Base-by-base conservation (phyloP, 2,888 invertebrate genomes). In the Hypomecis punctinalis region DNA sequence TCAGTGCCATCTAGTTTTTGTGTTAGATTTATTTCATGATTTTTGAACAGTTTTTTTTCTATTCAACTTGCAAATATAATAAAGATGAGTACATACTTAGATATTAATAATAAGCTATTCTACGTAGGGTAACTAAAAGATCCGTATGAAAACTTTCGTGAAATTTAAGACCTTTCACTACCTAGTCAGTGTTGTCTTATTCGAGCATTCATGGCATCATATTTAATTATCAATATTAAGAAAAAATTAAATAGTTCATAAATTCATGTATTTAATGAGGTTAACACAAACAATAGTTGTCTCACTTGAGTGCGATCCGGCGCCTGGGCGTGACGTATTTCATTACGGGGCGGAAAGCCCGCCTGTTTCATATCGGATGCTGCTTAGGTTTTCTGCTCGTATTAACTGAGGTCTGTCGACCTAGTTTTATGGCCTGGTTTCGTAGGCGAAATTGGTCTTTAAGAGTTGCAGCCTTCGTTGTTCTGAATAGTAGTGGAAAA, bases 321-420 rank as follows among this genome's bases (percentile, higher is more conserved):
- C 59, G 59, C 46, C 63, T 59, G 63, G 49, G 10, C 6, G 35
- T 51, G 63, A 64, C 63, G 63, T 64, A 59, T 53, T 64, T 64
- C 63, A 64, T 64, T 64, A 64, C 11, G 10, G 59, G 39, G 45
- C 45, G 54, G 63, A 59, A 64, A 45, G 57, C 55, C 54, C 39
- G 59, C 54, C 43, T 59, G 45, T 42, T 53, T 57, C 56, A 62
- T 63, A 63, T 58, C 51, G 57, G 58, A 63, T 59, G 63, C 58
- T 63, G 63, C 49, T 59, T 59, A 59, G 49, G 47, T 54, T 53
- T 59, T 58, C 53, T 53, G 46, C 43, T 46, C 37, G 42, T 58
- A 63, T 57, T 57, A 63, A 48, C 47, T 42, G 56, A 13, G 55
- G 40, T 49, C 43, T 51, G 51, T 51, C 42, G 59, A 51, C 59